Evolutionary conservation across 2,888 invertebrate genomes (phyloP), one percentile per base, ranked within the genome.

Genomic region (Melieria crassipennis): DNA sequence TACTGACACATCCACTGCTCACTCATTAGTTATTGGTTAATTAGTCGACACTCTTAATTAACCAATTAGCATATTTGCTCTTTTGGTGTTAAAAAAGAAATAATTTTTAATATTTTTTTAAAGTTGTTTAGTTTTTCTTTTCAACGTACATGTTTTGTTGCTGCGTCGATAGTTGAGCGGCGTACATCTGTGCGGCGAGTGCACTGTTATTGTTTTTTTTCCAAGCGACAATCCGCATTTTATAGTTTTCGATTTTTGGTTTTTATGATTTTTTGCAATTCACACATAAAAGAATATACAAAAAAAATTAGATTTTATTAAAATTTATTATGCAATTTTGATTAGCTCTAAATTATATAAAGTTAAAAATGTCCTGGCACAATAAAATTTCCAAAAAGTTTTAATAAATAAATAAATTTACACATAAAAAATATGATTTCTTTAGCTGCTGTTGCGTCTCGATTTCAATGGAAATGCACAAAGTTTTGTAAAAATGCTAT

Each of bases 141-240:
- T 76, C 73, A 78, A 94, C 94, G 91, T 95, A 95, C 95, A 94
- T 95, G 92, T 93, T 92, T 91, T 94, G 94, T 91, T 94, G 94
- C 90, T 94, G 94, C 89, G 94, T 92, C 88, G 94, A 94, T 88
- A 94, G 92, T 92, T 94, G 94, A 90, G 92, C 92, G 89, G 94
- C 94, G 91, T 94, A 94, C 94, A 95, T 95, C 94, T 95, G 95
- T 91, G 94, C 93, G 92, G 95, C 95, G 92, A 95, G 94, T 93
- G 95, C 95, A 94, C 95, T 95, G 66, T 70, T 70, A 65, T 71
- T 64, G 64, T 47, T 69, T 52, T 69, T 46, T 58, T 71, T 67
- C 63, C 64, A n/a, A 56, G 45, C 77, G 78, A 73, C 71, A 61
- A 76, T 79, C 50, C 10, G 4, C 13, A 70, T 71, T 69, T 71